Percentiles rank a stretch among this genome's conserved stretches.
These are phyloP conservation scores for Lithophane leautieri DNA, from an alignment of 2,888 invertebrate species.

Conservation along the genomic window DNA sequence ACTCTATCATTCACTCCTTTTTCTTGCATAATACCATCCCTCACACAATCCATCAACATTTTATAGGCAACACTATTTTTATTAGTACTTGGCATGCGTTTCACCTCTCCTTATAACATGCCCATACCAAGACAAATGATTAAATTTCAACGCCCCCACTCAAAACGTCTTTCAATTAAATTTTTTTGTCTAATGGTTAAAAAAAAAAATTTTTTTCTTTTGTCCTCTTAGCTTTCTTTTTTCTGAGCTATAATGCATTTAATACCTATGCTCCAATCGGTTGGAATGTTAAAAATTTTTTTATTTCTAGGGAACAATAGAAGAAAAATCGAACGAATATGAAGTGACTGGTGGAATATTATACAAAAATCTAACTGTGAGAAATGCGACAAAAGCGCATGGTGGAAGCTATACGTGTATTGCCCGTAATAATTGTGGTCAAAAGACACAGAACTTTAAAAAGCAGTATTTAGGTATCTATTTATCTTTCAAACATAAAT, in stretches of 20 bases:
- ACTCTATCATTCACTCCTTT: neutral
- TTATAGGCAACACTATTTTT: neutral
- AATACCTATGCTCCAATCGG: neutral
- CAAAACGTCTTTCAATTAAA: neutral
- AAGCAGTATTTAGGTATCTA: conserved; percentile 74
- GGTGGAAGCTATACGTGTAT: conserved; percentile 77
- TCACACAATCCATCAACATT: neutral
- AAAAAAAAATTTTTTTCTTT: neutral
- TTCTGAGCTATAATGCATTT: neutral
- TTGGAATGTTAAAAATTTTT: neutral
- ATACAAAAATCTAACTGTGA: conserved; percentile 76
- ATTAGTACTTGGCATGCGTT: neutral
- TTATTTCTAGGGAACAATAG: conserved; percentile 52
- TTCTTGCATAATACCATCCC: neutral
- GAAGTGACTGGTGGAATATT: conserved; percentile 63
- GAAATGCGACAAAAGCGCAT: conserved; percentile 75
- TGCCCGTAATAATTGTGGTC: conserved; percentile 69
- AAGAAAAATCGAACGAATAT: conserved; percentile 46
- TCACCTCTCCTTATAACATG: neutral
- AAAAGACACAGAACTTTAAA: conserved; percentile 28
- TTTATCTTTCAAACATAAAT: neutral
- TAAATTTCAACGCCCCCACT: neutral
- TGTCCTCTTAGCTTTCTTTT: neutral
- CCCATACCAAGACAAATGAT: neutral
- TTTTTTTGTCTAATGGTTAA: too few species aligned